phyloP scores from a whole-genome alignment of 2,797 vertebrate species.

The Paguma larvata region DNA sequence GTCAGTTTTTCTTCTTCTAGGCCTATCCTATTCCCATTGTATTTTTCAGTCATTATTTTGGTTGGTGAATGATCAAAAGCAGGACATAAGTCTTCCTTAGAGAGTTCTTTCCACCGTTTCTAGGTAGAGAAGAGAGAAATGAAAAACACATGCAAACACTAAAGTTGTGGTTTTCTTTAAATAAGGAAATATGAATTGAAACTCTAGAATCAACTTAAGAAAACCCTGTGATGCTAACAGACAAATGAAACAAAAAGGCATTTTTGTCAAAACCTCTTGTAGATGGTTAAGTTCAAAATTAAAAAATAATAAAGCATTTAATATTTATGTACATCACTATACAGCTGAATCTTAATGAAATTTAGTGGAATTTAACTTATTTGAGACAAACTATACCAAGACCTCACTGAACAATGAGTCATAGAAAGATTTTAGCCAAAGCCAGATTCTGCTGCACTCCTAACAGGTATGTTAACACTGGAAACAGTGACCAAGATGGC shows the following conservation, averaged over 20 bases:
- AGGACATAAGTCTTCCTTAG: constrained; percentile 89
- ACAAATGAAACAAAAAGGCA: background rate
- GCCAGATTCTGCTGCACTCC: background rate
- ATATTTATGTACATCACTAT: background rate
- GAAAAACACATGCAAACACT: constrained; percentile 65
- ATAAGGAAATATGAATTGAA: constrained; percentile 15
- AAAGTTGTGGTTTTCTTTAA: constrained; percentile 41
- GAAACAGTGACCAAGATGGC: background rate
- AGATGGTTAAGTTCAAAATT: background rate
- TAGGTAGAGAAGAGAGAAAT: constrained; percentile 81
- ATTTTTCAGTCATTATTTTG: constrained; percentile 90
- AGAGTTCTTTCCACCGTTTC: constrained; percentile 90
- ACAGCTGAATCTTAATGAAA: background rate
- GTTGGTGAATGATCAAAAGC: constrained; percentile 90
- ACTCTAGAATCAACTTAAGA: constrained; percentile 54
- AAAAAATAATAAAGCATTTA: constrained; percentile 24
- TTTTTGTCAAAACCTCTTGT: background rate
- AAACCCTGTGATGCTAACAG: background rate
- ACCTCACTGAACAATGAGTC: background rate
- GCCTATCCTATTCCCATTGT: constrained; percentile 92
- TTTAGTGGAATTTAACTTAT: background rate
- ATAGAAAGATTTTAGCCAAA: background rate
- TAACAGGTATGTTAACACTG: background rate
- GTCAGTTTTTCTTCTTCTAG: constrained; percentile 87
- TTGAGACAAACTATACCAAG: constrained; percentile 14